Evolutionary conservation across 2,888 invertebrate genomes (phyloP), one percentile per base, ranked within the genome.

Genomic region (Drosophila cracens): DNA sequence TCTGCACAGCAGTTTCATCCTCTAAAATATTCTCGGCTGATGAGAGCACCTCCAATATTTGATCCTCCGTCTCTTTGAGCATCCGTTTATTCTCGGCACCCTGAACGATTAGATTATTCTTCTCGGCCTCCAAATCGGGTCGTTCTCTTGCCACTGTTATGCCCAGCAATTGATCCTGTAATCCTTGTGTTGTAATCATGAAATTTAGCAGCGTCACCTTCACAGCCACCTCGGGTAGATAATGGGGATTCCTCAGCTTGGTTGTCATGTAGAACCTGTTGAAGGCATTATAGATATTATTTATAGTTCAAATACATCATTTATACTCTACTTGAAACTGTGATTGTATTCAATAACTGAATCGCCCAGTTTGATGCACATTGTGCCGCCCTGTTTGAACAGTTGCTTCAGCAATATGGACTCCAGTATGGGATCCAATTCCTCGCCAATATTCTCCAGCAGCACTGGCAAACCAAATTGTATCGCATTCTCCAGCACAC

Each of bases 151-250:
- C 98, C 2, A 98, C 98, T 0, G 98, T 98, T 48, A 98, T 96
- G 13, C 97, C 97, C 67, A 99, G 93, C 54, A 99, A 93, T 92
- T 99, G 98, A 91, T 98, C 98, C 93, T 97, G 96, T 34, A 99
- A 93, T 1, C 99, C 99, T 63, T 96, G 96, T 49, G 95, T 95
- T 6, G 98, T 98, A 82, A 99, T 96, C 96, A 98, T 97, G 91
- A 99, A 99, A 94, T 98, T 98, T 4, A 99, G 94, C 29, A 99
- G 92, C 1, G 98, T 97, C 8, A 97, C 96, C 92, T 98, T 98
- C 0, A 98, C 98, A 0, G 98, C 97, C 8, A 98, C 96, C 94
- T 99, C 99, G 0, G 99, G 98, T 63, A 98, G 93, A 92, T 98
- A 99, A 93, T 98, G 98, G 0, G 99, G 99, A 94, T 98, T 99